Base-by-base conservation (phyloP, 1,140 invertebrate genomes). In the Heliconius eleuchia region DNA sequence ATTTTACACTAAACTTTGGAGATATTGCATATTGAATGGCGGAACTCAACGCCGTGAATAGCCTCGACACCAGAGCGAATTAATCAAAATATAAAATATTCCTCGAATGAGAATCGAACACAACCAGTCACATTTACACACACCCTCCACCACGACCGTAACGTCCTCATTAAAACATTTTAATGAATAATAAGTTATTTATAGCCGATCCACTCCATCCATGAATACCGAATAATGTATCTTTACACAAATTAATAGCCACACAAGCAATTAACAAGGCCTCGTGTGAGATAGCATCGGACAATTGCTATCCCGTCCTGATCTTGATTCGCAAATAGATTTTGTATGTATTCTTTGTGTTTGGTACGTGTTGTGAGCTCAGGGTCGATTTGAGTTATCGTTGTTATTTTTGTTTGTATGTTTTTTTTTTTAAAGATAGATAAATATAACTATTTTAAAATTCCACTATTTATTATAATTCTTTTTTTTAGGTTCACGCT, bases 261-360 rank as follows among this genome's bases (percentile, higher is more conserved):
- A 46, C 71, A 80, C 66, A 23, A 80, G 76, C 79, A 72, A 80
- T 80, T 80, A 75, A 75, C 79, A 71, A 73, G 71, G 73, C 79
- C 52, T n/a, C 71, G 27, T 80, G 76, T 76, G 79, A 46, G 79
- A 80, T 80, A 73, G 71, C 74, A 80, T 80, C 79, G 71, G 57
- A 76, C 79, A 73, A 80, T 80, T 72, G 79, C 79, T 80, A 77
- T 74, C 85, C 85, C 83, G 82, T 84, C 84, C 84, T 84, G 85
- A 88, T 87, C 85, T 86, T 88, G 86, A 86, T 86, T 83, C 85
- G 83, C 79, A 89, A 89, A 89, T 88, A 89, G 88, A 88, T 89
- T 88, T 89, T 88, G 87, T 89, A 88, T 88, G 60, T 66, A 66
- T 66, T 66, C 85, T 88, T 76, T 78, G 27, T 75, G 71, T 76